A percentile compares a stretch with the other conserved stretches of the same genome.
Evolutionary conservation across 2,888 invertebrate species (phyloP).

Genomic region (Phoronis australis): DNA sequence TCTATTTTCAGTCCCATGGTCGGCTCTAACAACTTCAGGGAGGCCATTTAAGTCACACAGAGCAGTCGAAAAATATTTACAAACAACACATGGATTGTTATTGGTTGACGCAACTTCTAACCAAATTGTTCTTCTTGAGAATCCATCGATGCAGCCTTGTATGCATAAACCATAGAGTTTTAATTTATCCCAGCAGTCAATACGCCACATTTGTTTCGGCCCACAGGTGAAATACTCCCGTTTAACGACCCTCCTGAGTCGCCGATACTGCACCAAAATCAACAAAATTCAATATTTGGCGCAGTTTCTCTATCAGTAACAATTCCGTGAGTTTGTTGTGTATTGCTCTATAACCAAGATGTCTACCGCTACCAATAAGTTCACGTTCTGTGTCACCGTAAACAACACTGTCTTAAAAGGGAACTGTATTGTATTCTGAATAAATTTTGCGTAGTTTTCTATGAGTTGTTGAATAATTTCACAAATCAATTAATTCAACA

Average conservation of each 20-base stretch:
- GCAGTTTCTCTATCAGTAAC: conserved; percentile 1
- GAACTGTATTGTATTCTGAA: no score
- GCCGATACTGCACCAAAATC: neutral
- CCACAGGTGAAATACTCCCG: conserved; percentile 1
- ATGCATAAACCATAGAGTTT: conserved; percentile 2
- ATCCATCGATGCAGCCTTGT: conserved; percentile 6
- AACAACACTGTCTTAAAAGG: no score
- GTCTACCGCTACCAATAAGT: neutral
- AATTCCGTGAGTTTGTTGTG: neutral
- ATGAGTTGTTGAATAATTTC: no score
- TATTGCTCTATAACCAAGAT: conserved; percentile 1
- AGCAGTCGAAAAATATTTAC: neutral
- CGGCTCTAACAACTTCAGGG: neutral
- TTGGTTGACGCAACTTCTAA: conserved; percentile 3
- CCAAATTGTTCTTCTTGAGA: conserved; percentile 3
- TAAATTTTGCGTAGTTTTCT: no score
- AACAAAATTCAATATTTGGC: neutral
- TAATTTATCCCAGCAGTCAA: conserved; percentile 6
- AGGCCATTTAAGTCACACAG: neutral
- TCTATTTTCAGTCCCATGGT: conserved; percentile 4
- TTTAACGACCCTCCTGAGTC: neutral
- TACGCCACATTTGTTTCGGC: conserved; percentile 5
- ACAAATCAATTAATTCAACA: no score
- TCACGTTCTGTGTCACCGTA: no score
- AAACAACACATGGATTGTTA: conserved; percentile 3